A percentile compares a stretch with the other conserved stretches of the same genome.
Conservation (phyloP, 2,888 invertebrate species). For the Prosapia bicincta region DNA sequence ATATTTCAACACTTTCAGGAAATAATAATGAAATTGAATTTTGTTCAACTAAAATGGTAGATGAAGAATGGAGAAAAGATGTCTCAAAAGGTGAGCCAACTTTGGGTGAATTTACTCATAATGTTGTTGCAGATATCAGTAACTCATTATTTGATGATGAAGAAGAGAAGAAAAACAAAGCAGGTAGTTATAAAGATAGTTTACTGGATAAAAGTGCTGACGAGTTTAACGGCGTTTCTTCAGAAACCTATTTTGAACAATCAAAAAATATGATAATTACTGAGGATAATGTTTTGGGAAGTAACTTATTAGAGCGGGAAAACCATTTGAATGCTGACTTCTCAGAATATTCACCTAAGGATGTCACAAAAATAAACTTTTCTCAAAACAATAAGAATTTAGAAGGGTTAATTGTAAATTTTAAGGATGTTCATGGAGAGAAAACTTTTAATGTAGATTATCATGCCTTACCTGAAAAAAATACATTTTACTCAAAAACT, state of each 20-base stretch:
- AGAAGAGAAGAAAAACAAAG: neutral
- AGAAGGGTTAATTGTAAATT: neutral
- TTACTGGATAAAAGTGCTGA: too few relatives aligned
- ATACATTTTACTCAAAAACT: too few relatives aligned
- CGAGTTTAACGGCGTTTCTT: too few relatives aligned
- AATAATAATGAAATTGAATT: neutral
- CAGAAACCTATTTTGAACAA: too few relatives aligned
- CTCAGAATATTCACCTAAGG: neutral
- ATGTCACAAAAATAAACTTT: neutral
- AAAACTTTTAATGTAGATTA: too few relatives aligned
- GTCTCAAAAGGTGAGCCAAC: neutral
- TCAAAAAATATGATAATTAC: too few relatives aligned
- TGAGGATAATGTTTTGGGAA: neutral
- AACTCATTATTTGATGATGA: neutral
- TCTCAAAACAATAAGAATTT: neutral
- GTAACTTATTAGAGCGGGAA: neutral
- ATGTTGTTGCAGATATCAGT: neutral
- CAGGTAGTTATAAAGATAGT: too few relatives aligned
- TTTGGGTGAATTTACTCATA: neutral
- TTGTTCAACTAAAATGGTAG: neutral
- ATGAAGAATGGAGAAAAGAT: neutral
- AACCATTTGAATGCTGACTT: neutral
- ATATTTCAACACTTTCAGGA: neutral
- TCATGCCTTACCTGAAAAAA: too few relatives aligned
- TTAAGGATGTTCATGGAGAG: neutral